Percentiles rank a stretch among this genome's conserved stretches.
phyloP scores from a whole-genome alignment of 1,140 invertebrate genomes.

The Rhopalosiphum padi region DNA sequence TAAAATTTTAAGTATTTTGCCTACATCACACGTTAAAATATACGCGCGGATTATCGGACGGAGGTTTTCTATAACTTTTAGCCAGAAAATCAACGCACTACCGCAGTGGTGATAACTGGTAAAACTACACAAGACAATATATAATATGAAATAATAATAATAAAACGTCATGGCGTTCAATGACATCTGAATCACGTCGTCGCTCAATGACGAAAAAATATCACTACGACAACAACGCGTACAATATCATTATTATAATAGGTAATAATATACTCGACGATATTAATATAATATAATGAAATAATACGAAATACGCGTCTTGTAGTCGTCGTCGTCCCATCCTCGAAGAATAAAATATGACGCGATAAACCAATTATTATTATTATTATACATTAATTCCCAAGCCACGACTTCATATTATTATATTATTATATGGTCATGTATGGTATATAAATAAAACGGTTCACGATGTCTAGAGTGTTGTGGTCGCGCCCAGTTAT shows the following conservation, averaged over 20 bases:
- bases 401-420: not conserved
- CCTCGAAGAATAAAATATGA: not conserved
- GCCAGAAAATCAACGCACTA: not conserved
- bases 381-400: not conserved
- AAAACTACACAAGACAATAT: not conserved
- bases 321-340: not conserved
- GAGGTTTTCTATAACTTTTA: not conserved
- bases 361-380: not conserved
- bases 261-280: not conserved
- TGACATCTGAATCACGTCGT: slow-evolving; percentile 19
- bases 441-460: not conserved
- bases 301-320: not conserved
- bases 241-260: not conserved
- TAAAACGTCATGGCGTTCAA: not conserved
- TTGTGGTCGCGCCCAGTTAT: not conserved
- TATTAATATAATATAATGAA: not conserved
- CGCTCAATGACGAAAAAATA: slow-evolving; percentile 21
- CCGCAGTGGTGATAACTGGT: not conserved
- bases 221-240: not conserved
- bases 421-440: not conserved
- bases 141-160: not conserved
- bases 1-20: not conserved
- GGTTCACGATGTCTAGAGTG: not conserved
- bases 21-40: not conserved
- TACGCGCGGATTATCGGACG: not conserved